Evolutionary conservation across 2,797 vertebrate species (phyloP), one percentile per base, ranked within the genome.

Genomic region (Bradypus variegatus): DNA sequence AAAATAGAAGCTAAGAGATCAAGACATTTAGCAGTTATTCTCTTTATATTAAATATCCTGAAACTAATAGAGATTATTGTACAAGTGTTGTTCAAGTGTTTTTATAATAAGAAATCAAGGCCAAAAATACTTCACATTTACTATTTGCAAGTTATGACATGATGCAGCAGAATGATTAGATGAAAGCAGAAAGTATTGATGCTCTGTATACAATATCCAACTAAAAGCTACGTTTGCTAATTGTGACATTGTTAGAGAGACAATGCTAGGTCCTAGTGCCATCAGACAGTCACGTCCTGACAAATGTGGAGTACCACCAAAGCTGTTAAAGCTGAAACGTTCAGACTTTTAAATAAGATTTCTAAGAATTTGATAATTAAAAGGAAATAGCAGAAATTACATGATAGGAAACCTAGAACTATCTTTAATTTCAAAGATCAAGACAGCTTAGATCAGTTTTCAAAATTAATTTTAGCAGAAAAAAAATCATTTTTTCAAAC

Each of bases 371-470:
- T 38, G 38, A 19, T 64, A 69, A 88, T 38, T 89, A 62, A 77
- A 92, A 83, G 41, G 21, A 77, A 91, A 89, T 9, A 89, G 31
- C 12, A 80, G 16, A 48, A 89, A 60, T 86, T 45, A 83, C 11
- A 10, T 38, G 77, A 53, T 1, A 60, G 12, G 60, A 14, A 8
- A 80, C 48, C 11, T 8, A 64, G 15, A 78, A 69, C 58, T 18
- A 81, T 13, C 88, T 67, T 89, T 73, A n/a, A 89, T 12, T 84
- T 91, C 41, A 89, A 86, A 81, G n/a, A 87, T 80, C 69, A 78
- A 89, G 65, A n/a, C 2, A 55, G 18, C 23, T 3, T 29, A 85
- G 18, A 53, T 41, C 21, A 72, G 38, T 70, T 69, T 91, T 60
- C 58, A 33, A 92, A 92, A 75, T 85, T 70, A 80, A 69, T 65